Evolutionary conservation across 2,888 invertebrate genomes (phyloP), one percentile per base, ranked within the genome.

Genomic region (Abrostola tripartita): DNA sequence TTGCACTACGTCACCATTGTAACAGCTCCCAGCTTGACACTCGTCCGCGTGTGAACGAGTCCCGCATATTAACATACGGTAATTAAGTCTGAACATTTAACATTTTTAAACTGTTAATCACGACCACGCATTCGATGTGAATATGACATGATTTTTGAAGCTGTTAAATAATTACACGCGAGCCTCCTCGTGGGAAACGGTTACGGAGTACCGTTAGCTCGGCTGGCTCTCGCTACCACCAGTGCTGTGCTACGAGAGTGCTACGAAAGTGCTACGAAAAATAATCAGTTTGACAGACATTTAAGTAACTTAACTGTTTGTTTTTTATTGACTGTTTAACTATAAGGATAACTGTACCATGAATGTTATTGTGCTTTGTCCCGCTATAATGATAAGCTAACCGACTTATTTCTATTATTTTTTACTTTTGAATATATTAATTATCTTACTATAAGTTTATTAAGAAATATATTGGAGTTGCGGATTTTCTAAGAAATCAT

Each of bases 231-330:
- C 50, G 59, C 62, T 62, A 57, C 66, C 62, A 52, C 55, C 65
- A 40, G 52, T 64, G 56, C 40, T 58, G 68, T 68, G 81, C 84
- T 85, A 85, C 83, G 82, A 74, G 62, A 65, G 44, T 70, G 88
- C 91, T 91, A 92, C 92, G 91, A 73, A 71, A 67, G 55, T 75
- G 86, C 90, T 89, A 89, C 90, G 88, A 83, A 68, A 65, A 58
- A 79, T 80, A 83, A 83, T 84, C 86, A 85, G 67, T 74, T 71
- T 73, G 53, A 66, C 69, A 65, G 52, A 64, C 52, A 51, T 61
- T 68, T 50, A 54, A 64, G 52, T 60, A 47, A 50, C 50, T 63
- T 38, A 35, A 12, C 37, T 58, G 68, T 44, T 67, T 62, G 38
- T 52, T 67, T 55, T 60, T 56, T n/a, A 53, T 52, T 41, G 38